These are phyloP conservation scores for Hypena proboscidalis DNA, from an alignment of 2,888 invertebrate species.

Conservation along the genomic window DNA sequence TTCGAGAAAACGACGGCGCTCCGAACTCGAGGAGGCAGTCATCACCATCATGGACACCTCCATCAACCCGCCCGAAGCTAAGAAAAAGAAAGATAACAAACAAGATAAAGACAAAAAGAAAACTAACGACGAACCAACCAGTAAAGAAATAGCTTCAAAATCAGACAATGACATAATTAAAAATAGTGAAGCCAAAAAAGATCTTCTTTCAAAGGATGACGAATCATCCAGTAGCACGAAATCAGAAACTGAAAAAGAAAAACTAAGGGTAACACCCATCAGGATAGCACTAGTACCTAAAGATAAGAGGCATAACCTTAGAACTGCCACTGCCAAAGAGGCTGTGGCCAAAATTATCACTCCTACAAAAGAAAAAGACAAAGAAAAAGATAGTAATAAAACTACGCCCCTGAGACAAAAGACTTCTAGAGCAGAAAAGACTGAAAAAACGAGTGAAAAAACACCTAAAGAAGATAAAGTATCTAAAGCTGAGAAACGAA, in stretches of 20 bases:
- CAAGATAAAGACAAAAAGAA: conserved; percentile 37
- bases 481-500: conserved; percentile 47
- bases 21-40: conserved; percentile 64
- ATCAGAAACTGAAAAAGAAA: conserved; percentile 36
- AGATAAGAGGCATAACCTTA: conserved; percentile 43
- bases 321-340: conserved; percentile 38
- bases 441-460: conserved; percentile 38
- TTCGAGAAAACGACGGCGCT: conserved; percentile 69
- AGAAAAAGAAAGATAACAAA: conserved; percentile 35
- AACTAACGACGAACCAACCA: conserved; percentile 27
- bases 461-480: conserved; percentile 44
- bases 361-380: conserved; percentile 29
- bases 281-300: conserved; percentile 54
- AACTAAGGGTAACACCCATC: conserved; percentile 50
- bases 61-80: conserved; percentile 43
- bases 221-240: conserved; percentile 41
- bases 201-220: conserved; percentile 28
- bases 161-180: conserved; percentile 24
- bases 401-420: conserved; percentile 34
- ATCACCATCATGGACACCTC: conserved; percentile 57
- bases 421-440: conserved; percentile 36
- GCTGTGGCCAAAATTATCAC: conserved; percentile 36
- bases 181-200: conserved; percentile 13
- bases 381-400: conserved; percentile 30
- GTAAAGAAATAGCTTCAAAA: conserved; percentile 30